Evolutionary conservation across 2,888 invertebrate species (phyloP), one percentile per base, ranked within the genome.

Genomic region (Melipona bicolor): DNA sequence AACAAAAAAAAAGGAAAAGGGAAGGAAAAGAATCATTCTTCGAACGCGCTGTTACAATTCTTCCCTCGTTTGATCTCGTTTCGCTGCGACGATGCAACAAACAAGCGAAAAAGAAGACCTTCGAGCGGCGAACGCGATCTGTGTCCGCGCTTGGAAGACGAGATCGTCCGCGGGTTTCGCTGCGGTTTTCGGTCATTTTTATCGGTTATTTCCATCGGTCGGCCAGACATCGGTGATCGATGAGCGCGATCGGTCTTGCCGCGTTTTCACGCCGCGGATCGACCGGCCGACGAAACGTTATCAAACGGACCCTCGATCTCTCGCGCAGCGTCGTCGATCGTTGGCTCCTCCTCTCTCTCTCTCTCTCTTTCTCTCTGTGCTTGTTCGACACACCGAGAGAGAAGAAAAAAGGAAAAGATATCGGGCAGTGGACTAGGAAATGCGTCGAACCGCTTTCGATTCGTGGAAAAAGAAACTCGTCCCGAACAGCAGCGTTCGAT

Each of bases 401-500:
- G 3, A 15, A 21, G 3, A 0, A 19, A 17, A n/a, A 27, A 24
- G n/a, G 49, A 59, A 32, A 24, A 54, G 49, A 79, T 84, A 82
- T 84, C 84, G 83, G 81, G 43, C 82, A 79, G 62, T 68, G 78
- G 78, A 75, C 71, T 82, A 69, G 77, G 71, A 81, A 75, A 84
- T 75, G 83, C 61, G 80, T 62, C 43, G 68, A 61, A 68, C 84
- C 69, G 77, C 84, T 85, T 84, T 85, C 85, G 68, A 73, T 85
- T 85, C 85, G 77, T 0, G 80, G 83, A 72, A 85, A 85, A 85
- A 85, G 85, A 85, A 84, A 84, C 85, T 84, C 67, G 85, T 81
- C 80, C 61, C 52, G 24, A 64, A 24, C 74, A 43, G 59, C 78
- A 6, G 32, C 19, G 62, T 5, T 32, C 19, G 62, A 27, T 62